phyloP scores from a whole-genome alignment of 1,140 invertebrate genomes.

The Drosophila serrata region DNA sequence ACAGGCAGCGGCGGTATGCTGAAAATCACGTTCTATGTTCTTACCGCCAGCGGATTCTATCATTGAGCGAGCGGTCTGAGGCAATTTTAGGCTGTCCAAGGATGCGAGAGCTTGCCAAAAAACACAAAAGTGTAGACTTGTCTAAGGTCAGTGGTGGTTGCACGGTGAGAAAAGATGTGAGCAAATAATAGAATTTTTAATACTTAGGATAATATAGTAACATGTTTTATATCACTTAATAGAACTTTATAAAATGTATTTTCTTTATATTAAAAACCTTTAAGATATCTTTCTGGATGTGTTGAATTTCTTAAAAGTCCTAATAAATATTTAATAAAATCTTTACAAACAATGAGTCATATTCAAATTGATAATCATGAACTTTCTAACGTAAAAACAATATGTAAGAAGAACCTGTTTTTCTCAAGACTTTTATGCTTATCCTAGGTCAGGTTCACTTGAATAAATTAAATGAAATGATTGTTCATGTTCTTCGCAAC shows the following conservation, averaged over 20 bases:
- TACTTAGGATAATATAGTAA: neutral
- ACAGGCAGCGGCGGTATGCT: slow-evolving; percentile 45
- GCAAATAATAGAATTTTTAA: neutral
- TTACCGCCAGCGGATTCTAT: slow-evolving; percentile 18
- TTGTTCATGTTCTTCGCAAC: neutral
- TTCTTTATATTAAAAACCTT: neutral
- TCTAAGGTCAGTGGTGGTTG: slow-evolving; percentile 62
- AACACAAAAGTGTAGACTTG: slow-evolving; percentile 52
- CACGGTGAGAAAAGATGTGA: slow-evolving; percentile 7
- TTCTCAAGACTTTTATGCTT: neutral
- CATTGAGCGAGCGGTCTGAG: slow-evolving; percentile 67
- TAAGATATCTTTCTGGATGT: neutral
- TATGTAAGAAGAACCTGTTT: slow-evolving; percentile 4
- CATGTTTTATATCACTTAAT: neutral
- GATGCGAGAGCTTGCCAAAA: slow-evolving; percentile 71
- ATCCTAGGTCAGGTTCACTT: slow-evolving; percentile 7
- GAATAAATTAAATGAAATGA: slow-evolving; percentile 2
- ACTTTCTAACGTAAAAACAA: neutral
- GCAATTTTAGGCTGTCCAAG: slow-evolving; percentile 73
- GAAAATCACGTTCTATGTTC: slow-evolving; percentile 64
- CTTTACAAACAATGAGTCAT: neutral
- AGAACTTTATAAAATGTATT: neutral
- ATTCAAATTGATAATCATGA: neutral
- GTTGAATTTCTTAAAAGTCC: neutral
- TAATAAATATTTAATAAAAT: neutral